Conservation (phyloP, 2,113 vertebrate species). For the Miniopterus natalensis region DNA sequence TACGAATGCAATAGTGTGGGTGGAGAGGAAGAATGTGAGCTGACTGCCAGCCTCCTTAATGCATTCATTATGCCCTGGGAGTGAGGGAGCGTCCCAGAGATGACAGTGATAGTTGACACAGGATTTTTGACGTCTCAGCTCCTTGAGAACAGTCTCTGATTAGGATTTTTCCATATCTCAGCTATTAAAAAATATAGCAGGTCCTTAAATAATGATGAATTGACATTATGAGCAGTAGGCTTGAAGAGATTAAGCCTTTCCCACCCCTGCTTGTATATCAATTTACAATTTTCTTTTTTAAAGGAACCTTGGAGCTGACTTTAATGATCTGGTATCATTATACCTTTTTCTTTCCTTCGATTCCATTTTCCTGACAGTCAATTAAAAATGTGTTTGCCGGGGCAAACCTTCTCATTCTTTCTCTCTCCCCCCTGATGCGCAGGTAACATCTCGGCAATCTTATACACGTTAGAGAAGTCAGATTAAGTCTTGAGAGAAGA, state of each 20-base stretch:
- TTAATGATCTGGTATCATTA: not conserved
- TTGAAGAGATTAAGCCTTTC: not conserved
- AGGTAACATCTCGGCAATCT: not conserved
- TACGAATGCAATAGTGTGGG: not conserved
- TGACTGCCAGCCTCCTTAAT: not conserved
- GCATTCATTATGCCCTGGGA: not conserved
- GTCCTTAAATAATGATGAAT: conserved; percentile 22
- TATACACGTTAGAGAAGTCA: not conserved
- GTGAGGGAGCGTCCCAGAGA: not conserved
- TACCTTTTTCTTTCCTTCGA: not conserved
- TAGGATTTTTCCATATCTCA: not conserved
- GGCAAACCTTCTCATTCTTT: not conserved
- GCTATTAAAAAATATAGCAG: not conserved
- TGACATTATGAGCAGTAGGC: not conserved
- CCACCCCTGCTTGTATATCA: not conserved
- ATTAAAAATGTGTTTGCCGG: conserved; percentile 25
- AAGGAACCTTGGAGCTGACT: not conserved
- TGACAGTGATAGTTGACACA: not conserved
- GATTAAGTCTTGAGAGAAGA: not conserved
- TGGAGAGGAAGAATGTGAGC: conserved; percentile 29
- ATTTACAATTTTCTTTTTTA: not conserved
- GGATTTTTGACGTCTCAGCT: conserved; percentile 27
- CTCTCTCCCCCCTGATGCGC: not conserved
- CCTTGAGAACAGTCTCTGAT: conserved; percentile 38
- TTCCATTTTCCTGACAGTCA: not conserved